These are phyloP conservation scores for Polypterus bichir DNA, from an alignment of 2,113 vertebrate genomes.

Conservation along the genomic window DNA sequence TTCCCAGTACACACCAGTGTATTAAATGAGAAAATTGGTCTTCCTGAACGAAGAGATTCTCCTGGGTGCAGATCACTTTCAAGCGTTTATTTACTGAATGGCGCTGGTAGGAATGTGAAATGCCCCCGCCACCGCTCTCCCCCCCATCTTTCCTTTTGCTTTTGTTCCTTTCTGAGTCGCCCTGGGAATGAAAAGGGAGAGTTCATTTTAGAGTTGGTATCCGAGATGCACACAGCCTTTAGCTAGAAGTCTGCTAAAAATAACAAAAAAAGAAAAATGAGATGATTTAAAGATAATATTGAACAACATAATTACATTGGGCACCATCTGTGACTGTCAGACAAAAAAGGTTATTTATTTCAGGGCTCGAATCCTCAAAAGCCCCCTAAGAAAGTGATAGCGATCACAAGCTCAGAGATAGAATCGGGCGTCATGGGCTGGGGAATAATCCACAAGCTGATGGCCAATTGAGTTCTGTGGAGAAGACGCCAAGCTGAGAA, in stretches of 20 bases:
- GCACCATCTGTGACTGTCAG: slow-evolving; percentile 16
- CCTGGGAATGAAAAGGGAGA: background rate
- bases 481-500: too few species aligned
- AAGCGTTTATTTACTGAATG: slow-evolving; percentile 15
- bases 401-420: slow-evolving; percentile 17
- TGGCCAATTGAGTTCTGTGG: too few species aligned
- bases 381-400: slow-evolving; percentile 14
- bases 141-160: slow-evolving; percentile 1
- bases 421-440: background rate
- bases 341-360: slow-evolving; percentile 20
- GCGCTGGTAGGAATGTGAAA: slow-evolving; percentile 9
- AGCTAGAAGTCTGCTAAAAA: background rate
- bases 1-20: slow-evolving; percentile 7
- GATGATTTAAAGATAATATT: slow-evolving; percentile 10
- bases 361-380: slow-evolving; percentile 5
- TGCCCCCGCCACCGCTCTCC: too few species aligned
- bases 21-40: slow-evolving; percentile 18
- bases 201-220: background rate
- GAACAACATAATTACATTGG: slow-evolving; percentile 13
- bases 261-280: background rate
- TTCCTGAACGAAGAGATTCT: slow-evolving; percentile 14
- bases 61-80: slow-evolving; percentile 8
- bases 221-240: background rate
- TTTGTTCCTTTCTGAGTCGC: background rate
- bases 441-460: too few species aligned